Evolutionary conservation across 2,113 vertebrate species (phyloP), one percentile per base, ranked within the genome.

Genomic region (Thinocorus orbignyianus): DNA sequence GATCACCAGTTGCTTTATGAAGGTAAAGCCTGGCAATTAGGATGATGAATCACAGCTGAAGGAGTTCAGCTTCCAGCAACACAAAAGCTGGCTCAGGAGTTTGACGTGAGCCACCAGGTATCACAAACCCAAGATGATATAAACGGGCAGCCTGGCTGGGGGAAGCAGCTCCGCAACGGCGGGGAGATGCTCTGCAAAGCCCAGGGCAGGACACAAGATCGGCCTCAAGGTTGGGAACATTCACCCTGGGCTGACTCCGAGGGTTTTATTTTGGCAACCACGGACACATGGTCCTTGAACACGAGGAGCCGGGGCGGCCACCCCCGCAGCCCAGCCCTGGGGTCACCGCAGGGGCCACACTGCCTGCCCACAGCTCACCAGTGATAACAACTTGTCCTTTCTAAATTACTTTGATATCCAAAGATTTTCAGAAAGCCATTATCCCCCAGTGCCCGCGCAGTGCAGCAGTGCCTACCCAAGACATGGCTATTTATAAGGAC

Each of bases 401-500:
- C 48, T 33, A 44, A 51, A 73, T 35, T 8, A 49, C 71, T 51
- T 73, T 10, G 24, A 79, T 35, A 46, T 51, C 10, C 24, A 31
- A 66, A 44, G 35, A 10, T 16, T 54, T 60, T 54, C 16, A 7
- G 41, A 37, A 66, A 73, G 61, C 41, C 14, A 4, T 65, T 28
- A n/a, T 33, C 39, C 28, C 24, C n/a, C 33, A 16, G 72, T 11
- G 35, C 30, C 37, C 13, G 20, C 6, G 0, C 55, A 0, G 55
- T 9, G 7, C 49, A 55, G 61, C 2, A 4, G 17, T 33, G 62
- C 48, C 69, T 22, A 33, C 17, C 33, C 3, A 3, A n/a, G 72
- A 71, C 30, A 1, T 0, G 0, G 49, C 42, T 41, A 1, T 28
- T 20, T 51, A 7, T 13, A 48, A 60, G 39, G 8, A 10, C 0